Conservation (phyloP, 2,888 invertebrate species). For the Acleris holmiana region DNA sequence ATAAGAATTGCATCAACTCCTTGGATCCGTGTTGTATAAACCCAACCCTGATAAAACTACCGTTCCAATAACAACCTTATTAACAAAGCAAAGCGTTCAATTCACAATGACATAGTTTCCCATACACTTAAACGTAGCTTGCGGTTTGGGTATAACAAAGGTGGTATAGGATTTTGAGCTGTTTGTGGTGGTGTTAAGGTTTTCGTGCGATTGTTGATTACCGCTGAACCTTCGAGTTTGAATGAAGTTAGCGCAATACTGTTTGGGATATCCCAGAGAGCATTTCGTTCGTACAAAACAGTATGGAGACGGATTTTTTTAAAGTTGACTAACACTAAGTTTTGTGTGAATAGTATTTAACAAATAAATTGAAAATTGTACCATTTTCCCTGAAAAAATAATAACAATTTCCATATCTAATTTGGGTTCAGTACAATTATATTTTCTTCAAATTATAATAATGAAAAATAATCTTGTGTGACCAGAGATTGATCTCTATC, state of each 20-base stretch:
- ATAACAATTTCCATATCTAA: too few species aligned
- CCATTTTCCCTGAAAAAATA: too few species aligned
- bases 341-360: too few species aligned
- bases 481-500: too few species aligned
- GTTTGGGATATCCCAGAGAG: slow-evolving; percentile 74
- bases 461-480: too few species aligned
- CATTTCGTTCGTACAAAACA: slow-evolving; percentile 44
- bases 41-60: slow-evolving; percentile 40
- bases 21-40: slow-evolving; percentile 62
- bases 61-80: slow-evolving; percentile 31
- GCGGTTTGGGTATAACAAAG: slow-evolving; percentile 34
- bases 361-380: too few species aligned
- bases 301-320: slow-evolving; percentile 56
- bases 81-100: neutral
- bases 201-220: slow-evolving; percentile 42
- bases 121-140: slow-evolving; percentile 38
- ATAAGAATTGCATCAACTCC: slow-evolving; percentile 82
- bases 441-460: too few species aligned
- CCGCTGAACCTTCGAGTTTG: slow-evolving; percentile 56
- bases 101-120: slow-evolving; percentile 1
- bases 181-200: slow-evolving; percentile 43
- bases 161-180: slow-evolving; percentile 44
- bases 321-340: too few species aligned
- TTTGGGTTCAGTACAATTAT: too few species aligned
- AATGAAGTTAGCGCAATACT: slow-evolving; percentile 73